phyloP scores from a whole-genome alignment of 2,797 vertebrate genomes.

The Miichthys miiuy region DNA sequence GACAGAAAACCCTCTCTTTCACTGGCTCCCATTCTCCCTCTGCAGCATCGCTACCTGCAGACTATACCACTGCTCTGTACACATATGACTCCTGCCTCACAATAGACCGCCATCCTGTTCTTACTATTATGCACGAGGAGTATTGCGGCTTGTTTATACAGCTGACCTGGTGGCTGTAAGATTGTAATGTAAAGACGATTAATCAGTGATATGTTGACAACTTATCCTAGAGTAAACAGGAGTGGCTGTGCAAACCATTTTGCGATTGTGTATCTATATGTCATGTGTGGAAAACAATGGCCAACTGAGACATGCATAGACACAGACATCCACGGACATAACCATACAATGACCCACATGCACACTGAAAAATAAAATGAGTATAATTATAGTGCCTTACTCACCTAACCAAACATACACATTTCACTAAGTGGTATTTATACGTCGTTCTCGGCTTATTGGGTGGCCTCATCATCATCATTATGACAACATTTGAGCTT shows the following conservation, averaged over 20 bases:
- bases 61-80: slow-evolving; percentile 2
- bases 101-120: slow-evolving; percentile 13
- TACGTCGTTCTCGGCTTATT: neutral
- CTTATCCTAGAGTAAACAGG: slow-evolving; percentile 43
- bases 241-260: slow-evolving; percentile 38
- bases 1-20: slow-evolving; percentile 20
- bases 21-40: slow-evolving; percentile 6
- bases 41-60: slow-evolving; percentile 28
- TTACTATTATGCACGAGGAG: neutral
- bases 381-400: slow-evolving; percentile 6
- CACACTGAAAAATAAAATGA: neutral
- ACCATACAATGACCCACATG: slow-evolving; percentile 1
- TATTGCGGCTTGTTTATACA: slow-evolving; percentile 62
- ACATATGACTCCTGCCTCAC: slow-evolving; percentile 2
- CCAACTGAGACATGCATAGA: neutral
- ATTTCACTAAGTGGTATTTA: slow-evolving; percentile 1
- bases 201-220: slow-evolving; percentile 36
- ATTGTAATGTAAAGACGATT: slow-evolving; percentile 47
- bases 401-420: neutral
- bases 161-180: slow-evolving; percentile 45
- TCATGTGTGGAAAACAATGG: slow-evolving; percentile 10
- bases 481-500: neutral
- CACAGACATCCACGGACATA: neutral
- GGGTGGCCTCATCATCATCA: neutral
- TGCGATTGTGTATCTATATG: slow-evolving; percentile 13